Base-by-base conservation (phyloP, 2,888 invertebrate genomes). In the Therioaphis trifolii region DNA sequence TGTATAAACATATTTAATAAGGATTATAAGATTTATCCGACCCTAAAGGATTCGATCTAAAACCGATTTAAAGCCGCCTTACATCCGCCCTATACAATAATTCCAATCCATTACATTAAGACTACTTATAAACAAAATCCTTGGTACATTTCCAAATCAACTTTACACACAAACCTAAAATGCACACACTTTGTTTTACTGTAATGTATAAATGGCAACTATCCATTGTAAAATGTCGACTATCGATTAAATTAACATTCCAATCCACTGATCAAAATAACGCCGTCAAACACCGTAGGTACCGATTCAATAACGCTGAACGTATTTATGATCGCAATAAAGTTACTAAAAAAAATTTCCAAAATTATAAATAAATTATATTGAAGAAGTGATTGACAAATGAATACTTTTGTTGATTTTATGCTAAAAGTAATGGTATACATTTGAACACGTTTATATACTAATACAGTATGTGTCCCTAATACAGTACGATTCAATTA, bases 91-190 rank as follows among this genome's bases (percentile, higher is more conserved):
- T 4, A n/a, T 7, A n/a, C 52, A 52, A 52, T n/a, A 52, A 52
- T 52, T 52, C 52, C 52, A 52, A 52, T 52, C n/a, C 52, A 52
- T n/a, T n/a, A 52, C n/a, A n/a, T 52, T 52, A 52, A 52, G 52
- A n/a, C n/a, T 4, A 11, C 7, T 7, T n/a, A 5, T 52, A 52
- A 4, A 18, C 18, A 18, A 52, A 52, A 52, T 52, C 49, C 18
- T 5, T 52, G 49, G 49, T 52, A 52, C 15, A 5, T 18, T 52
- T 52, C 49, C 49, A 52, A 52, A 52, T 52, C 49, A 52, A 15
- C 49, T 5, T 52, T 18, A 18, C 49, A 18, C 49, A 5, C 18
- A 18, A 18, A 52, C 49, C 49, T 52, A 52, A 12, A 15, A 52
- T 2, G 18, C 2, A 5, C 49, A 18, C 49, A 52, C 5, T 15